phyloP scores from a whole-genome alignment of 2,797 vertebrate genomes.

The Hemibagrus guttatus region DNA sequence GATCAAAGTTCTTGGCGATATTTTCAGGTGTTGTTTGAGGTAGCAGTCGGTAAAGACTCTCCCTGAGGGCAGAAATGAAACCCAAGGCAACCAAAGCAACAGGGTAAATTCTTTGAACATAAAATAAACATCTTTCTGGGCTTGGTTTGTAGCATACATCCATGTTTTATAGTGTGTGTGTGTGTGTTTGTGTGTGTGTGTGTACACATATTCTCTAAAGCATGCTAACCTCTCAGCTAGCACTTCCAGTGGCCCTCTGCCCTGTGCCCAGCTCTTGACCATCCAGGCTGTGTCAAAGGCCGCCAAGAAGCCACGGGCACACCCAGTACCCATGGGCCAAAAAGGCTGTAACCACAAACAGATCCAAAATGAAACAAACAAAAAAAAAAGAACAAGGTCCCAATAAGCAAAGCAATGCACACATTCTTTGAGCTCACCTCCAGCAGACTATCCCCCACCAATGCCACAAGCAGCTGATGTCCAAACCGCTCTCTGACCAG shows the following conservation, averaged over 20 bases:
- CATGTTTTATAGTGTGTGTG: background rate
- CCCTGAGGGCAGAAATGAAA: conserved; percentile 71
- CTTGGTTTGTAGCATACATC: background rate
- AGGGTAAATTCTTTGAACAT: conserved; percentile 13
- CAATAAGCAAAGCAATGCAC: conserved; percentile 2
- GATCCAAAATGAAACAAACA: background rate
- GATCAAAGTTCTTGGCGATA: conserved; percentile 95
- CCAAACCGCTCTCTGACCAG: conserved; percentile 88
- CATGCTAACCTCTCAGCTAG: conserved; percentile 87
- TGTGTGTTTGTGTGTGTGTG: background rate
- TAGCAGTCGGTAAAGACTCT: conserved; percentile 93
- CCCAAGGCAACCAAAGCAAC: conserved; percentile 14
- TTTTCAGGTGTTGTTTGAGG: conserved; percentile 97
- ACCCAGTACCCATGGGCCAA: conserved; percentile 99
- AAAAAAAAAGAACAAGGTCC: background rate
- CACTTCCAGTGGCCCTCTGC: conserved; percentile 82
- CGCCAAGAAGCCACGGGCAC: conserved; percentile 93
- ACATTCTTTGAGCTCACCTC: conserved; percentile 78
- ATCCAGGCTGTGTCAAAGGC: conserved; percentile 97
- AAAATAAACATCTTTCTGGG: conserved; percentile 21
- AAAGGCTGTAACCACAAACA: conserved; percentile 82
- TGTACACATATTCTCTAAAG: conserved; percentile 2
- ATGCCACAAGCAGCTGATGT: conserved; percentile 89
- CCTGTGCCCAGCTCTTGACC: conserved; percentile 92
- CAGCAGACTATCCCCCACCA: conserved; percentile 94